Conservation (phyloP, 2,797 vertebrate species). For the Allobates femoralis region DNA sequence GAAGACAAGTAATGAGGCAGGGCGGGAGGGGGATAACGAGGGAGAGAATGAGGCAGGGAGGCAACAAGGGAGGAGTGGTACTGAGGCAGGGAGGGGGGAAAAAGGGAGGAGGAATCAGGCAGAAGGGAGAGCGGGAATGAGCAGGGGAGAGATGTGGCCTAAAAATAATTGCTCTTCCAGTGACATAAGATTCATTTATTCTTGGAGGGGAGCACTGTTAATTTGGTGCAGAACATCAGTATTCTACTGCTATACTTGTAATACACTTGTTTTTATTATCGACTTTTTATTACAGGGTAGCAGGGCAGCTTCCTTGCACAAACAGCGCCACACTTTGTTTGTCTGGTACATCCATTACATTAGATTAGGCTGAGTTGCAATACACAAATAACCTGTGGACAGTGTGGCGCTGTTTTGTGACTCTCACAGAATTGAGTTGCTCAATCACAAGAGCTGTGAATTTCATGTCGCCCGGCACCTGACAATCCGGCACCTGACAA, state of each 20-base stretch:
- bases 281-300: neutral
- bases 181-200: constrained; percentile 31
- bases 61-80: too few relatives aligned
- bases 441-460: too few relatives aligned
- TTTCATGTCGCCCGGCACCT: neutral
- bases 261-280: neutral
- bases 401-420: neutral
- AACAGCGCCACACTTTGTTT: neutral
- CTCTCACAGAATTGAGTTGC: too few relatives aligned
- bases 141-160: neutral
- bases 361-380: neutral
- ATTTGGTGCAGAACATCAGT: neutral
- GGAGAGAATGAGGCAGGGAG: too few relatives aligned
- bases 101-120: too few relatives aligned
- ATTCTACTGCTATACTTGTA: neutral
- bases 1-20: too few relatives aligned
- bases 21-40: too few relatives aligned
- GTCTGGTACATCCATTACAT: neutral
- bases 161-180: constrained; percentile 34
- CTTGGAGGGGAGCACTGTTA: neutral
- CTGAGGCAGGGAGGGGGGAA: too few relatives aligned
- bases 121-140: too few relatives aligned
- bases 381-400: neutral
- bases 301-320: neutral
- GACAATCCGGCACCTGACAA: neutral